Percentiles rank a stretch among this genome's conserved stretches.
Evolutionary conservation across 2,113 vertebrate species (phyloP).

Genomic region (Chamaea fasciata): DNA sequence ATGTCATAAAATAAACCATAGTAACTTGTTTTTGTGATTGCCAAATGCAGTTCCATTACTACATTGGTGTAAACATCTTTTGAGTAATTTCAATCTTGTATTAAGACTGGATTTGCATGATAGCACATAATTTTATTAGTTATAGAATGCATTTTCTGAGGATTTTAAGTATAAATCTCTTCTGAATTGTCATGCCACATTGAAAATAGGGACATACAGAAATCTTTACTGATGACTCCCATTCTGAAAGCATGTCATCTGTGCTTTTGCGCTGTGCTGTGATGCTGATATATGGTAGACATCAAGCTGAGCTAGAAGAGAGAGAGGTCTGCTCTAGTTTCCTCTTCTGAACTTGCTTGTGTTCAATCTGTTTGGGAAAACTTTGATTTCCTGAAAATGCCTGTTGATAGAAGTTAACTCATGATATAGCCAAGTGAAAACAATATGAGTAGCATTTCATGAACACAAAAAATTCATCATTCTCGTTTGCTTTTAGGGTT

Average conservation of each 20-base stretch:
- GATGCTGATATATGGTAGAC: not conserved
- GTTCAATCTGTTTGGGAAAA: not conserved
- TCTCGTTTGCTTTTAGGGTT: not conserved
- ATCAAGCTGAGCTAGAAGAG: not conserved
- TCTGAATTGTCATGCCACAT: constrained; percentile 3
- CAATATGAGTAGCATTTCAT: not conserved
- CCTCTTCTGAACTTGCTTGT: not conserved
- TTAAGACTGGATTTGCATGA: constrained; percentile 51
- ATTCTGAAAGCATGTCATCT: not conserved
- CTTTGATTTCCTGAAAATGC: not conserved
- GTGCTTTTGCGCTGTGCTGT: not conserved
- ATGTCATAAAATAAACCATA: constrained; percentile 53
- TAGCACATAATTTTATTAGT: constrained; percentile 46
- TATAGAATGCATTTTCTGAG: constrained; percentile 16
- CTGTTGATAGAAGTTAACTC: not conserved
- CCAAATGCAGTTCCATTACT: constrained; percentile 53
- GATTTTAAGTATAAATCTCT: constrained; percentile 14
- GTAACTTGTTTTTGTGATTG: constrained; percentile 52
- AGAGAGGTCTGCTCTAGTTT: not conserved
- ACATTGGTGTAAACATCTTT: constrained; percentile 53
- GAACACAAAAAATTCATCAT: accelerated
- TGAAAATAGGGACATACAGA: not conserved
- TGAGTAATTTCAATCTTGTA: constrained; percentile 28
- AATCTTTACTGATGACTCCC: constrained; percentile 15
- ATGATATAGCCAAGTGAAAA: not conserved